Evolutionary conservation across 2,113 vertebrate species (phyloP), one percentile per base, ranked within the genome.

Genomic region (Butorides virescens): DNA sequence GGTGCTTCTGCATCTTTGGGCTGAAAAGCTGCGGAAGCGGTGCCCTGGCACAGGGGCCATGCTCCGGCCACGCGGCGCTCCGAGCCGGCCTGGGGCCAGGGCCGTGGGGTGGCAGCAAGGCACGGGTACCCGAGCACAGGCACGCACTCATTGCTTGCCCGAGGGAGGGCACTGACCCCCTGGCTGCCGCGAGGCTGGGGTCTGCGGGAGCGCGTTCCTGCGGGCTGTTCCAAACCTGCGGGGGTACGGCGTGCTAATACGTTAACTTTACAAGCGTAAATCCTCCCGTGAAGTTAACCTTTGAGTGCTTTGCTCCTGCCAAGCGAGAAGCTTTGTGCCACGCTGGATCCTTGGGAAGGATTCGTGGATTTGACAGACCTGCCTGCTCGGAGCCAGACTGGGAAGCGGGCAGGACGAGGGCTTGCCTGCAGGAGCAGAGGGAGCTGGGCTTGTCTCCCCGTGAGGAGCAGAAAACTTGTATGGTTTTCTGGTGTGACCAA

Each of bases 271-370:
- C 17, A 7, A 15, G 30, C 7, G 1, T 18, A 29, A 15, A 5
- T 44, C 42, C 5, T 39, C 22, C 52, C 1, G 0, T 5, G 37
- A 30, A 10, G 62, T 9, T 49, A 39, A 13, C 20, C 23, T 67
- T 10, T 5, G 30, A 55, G 55, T 12, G 53, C 92, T 66, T 34
- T 5, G 7, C 13, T 37, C 32, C 20, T 88, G 92, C 86, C 59
- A 14, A 34, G 25, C 0, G 0, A 36, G 58, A 18, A 42, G 42
- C 68, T 50, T 44, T 0, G 0, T 79, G 72, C 59, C 9, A 0
- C 1, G 1, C 62, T 2, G 5, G 23, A 4, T 30, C 14, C 36
- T 10, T 0, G 5, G 53, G 66, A 11, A 6, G 53, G 77, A 46
- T 11, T n/a, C 2, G 15, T 7, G 30, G 21, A 2, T n/a, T 2